Conservation (phyloP, 23 tunicate genomes). For the Phallusia fumigata region DNA sequence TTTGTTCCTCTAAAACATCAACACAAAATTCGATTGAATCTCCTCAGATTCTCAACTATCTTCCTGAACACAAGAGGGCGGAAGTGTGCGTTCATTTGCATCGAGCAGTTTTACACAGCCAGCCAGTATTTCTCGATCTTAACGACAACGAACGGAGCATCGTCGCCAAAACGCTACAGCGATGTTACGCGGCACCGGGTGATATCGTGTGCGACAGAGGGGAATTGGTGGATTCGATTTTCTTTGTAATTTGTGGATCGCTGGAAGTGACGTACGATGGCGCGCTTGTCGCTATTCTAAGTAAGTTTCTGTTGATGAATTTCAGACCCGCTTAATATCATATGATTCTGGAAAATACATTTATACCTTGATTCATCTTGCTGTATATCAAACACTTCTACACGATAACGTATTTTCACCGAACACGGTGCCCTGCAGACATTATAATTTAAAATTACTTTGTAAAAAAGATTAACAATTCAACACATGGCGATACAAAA, state of each 20-base stretch:
- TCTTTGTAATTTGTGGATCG: slow-evolving; percentile 56
- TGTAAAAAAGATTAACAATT: too few species aligned
- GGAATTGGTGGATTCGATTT: slow-evolving; percentile 43
- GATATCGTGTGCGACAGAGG: slow-evolving; percentile 59
- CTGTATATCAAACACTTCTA: too few species aligned
- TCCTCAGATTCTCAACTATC: slow-evolving; percentile 41
- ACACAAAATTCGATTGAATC: too few species aligned
- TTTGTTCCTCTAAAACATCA: too few species aligned
- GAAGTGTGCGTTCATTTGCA: slow-evolving; percentile 61
- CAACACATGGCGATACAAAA: too few species aligned
- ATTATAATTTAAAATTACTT: too few species aligned
- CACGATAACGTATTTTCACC: too few species aligned
- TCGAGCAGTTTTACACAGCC: slow-evolving; percentile 31
- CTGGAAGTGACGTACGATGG: slow-evolving; percentile 59
- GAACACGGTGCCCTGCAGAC: too few species aligned
- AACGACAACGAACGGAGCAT: slow-evolving; percentile 34
- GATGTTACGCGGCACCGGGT: slow-evolving; percentile 61
- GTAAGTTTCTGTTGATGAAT: slow-evolving; percentile 20
- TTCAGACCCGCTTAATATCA: too few species aligned
- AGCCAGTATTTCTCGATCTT: slow-evolving; percentile 32
- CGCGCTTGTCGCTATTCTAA: slow-evolving; percentile 34
- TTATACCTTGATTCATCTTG: too few species aligned
- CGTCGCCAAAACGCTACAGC: slow-evolving; percentile 38
- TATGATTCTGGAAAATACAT: too few species aligned
- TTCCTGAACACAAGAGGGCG: slow-evolving; percentile 69